These are phyloP conservation scores for Trissolcus basalis DNA, from an alignment of 1,140 invertebrate species.

Conservation along the genomic window DNA sequence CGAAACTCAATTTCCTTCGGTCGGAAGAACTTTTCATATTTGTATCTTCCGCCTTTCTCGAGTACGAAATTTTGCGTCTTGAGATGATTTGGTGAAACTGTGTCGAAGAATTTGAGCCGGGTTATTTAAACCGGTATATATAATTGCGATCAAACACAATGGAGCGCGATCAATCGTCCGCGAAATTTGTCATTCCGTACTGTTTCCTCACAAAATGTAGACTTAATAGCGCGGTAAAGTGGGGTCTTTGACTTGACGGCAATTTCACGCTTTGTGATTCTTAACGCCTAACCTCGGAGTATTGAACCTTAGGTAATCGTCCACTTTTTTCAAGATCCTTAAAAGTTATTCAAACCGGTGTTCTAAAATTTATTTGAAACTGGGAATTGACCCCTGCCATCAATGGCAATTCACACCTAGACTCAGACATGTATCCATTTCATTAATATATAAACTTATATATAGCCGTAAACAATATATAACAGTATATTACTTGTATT, in stretches of 20 bases:
- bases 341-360: no score
- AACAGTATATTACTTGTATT: no score
- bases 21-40: neutral
- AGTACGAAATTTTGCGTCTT: no score
- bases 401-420: no score
- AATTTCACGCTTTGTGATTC: conserved; percentile 50
- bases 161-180: conserved; percentile 37
- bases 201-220: conserved; percentile 44
- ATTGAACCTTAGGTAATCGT: conserved; percentile 21
- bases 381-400: no score
- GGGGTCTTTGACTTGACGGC: conserved; percentile 36
- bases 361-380: no score
- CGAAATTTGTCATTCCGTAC: conserved; percentile 49
- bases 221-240: conserved; percentile 53
- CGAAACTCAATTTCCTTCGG: no score
- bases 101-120: conserved; percentile 25
- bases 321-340: neutral
- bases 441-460: no score
- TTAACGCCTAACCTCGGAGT: conserved; percentile 27
- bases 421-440: no score
- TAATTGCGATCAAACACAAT: conserved; percentile 50
- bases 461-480: no score
- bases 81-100: conserved; percentile 15
- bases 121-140: conserved; percentile 38
- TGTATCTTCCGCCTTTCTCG: neutral